A percentile compares a stretch with the other conserved stretches of the same genome.
phyloP scores from a whole-genome alignment of 2,888 invertebrate species.

The Cryptophagus acutangulus region DNA sequence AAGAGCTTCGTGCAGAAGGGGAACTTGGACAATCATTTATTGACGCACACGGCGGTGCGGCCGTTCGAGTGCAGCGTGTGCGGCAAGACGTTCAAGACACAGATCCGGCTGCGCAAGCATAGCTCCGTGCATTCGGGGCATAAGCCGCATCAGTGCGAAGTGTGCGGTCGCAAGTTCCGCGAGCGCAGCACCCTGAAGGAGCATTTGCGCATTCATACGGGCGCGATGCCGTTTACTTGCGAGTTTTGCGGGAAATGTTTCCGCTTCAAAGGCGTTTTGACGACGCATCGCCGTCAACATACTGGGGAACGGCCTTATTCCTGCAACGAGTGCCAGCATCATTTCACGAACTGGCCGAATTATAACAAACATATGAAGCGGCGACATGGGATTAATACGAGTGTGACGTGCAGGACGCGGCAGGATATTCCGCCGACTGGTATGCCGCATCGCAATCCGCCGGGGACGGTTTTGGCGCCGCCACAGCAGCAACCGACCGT shows the following conservation, averaged over 20 bases:
- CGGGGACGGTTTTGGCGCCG: conserved; percentile 45
- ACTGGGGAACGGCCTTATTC: conserved; percentile 67
- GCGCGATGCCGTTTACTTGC: conserved; percentile 72
- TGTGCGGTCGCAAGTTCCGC: conserved; percentile 59
- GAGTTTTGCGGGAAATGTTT: conserved; percentile 72
- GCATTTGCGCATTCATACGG: conserved; percentile 72
- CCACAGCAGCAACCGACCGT: too few relatives aligned
- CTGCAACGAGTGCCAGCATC: conserved; percentile 65
- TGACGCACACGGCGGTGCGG: conserved; percentile 52
- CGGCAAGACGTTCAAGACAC: conserved; percentile 55
- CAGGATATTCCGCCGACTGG: conserved; percentile 48
- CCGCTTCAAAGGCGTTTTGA: conserved; percentile 69
- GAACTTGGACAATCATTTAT: conserved; percentile 54
- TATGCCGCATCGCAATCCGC: conserved; percentile 47
- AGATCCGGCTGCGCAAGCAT: conserved; percentile 55
- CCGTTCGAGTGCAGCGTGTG: conserved; percentile 51
- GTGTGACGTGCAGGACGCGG: conserved; percentile 46
- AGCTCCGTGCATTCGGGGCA: conserved; percentile 55
- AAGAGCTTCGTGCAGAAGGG: conserved; percentile 58
- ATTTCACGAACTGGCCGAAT: conserved; percentile 79
- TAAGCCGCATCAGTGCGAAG: conserved; percentile 58
- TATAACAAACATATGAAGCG: conserved; percentile 79
- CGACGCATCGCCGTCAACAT: conserved; percentile 70
- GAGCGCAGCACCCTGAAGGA: conserved; percentile 68
- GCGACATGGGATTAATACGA: conserved; percentile 56